These are phyloP conservation scores for Pseudopleuronectes americanus DNA, from an alignment of 2,797 vertebrate species.

Conservation along the genomic window DNA sequence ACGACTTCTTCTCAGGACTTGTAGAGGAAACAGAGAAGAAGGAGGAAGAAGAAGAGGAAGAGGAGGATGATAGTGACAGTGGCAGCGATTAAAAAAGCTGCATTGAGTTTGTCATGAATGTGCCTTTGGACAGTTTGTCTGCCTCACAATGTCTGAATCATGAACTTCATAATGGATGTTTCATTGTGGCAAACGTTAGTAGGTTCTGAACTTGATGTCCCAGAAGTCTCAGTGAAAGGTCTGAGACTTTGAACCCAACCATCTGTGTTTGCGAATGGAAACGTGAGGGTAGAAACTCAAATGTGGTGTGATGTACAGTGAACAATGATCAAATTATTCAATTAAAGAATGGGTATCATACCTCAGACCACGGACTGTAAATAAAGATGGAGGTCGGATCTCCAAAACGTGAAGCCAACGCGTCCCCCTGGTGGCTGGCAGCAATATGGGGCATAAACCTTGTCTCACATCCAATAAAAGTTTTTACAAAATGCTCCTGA, in stretches of 20 bases:
- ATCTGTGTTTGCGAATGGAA: too few relatives aligned
- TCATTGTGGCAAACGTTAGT: not conserved
- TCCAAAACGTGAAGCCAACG: too few relatives aligned
- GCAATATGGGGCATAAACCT: too few relatives aligned
- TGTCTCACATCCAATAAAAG: too few relatives aligned
- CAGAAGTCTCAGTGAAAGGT: not conserved
- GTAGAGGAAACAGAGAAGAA: conserved; percentile 77
- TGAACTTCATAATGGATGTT: not conserved
- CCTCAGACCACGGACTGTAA: too few relatives aligned
- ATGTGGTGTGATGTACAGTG: not conserved
- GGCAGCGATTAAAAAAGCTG: conserved; percentile 70
- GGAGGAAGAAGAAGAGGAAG: conserved; percentile 56
- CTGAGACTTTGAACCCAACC: too few relatives aligned
- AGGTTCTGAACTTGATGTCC: not conserved
- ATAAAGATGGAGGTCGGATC: too few relatives aligned
- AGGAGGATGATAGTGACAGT: conserved; percentile 70
- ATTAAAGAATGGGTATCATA: too few relatives aligned
- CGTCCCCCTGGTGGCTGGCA: too few relatives aligned
- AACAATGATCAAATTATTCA: too few relatives aligned
- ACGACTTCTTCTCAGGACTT: conserved; percentile 92
- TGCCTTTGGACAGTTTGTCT: not conserved
- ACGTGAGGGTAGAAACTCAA: not conserved
- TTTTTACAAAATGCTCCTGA: too few relatives aligned
- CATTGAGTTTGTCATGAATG: not conserved
- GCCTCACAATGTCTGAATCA: not conserved